Evolutionary conservation across 2,113 vertebrate genomes (phyloP), one percentile per base, ranked within the genome.

Genomic region (Pycnonotus jocosus): DNA sequence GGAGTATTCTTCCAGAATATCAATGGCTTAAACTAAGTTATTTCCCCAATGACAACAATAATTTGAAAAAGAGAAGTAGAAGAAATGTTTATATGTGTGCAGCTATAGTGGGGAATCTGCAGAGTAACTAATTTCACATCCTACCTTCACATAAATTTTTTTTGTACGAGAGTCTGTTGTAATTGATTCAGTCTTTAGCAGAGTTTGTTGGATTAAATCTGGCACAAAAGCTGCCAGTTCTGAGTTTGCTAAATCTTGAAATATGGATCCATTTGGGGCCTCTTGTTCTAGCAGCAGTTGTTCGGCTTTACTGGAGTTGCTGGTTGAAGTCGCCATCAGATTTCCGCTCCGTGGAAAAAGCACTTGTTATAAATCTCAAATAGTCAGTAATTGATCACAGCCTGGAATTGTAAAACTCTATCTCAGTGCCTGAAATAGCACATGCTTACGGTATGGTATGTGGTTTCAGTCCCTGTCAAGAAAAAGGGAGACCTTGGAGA

Each of bases 401-500:
- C 30, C 86, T 79, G 68, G 66, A 92, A 96, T 28, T 96, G 38
- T 62, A 79, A 85, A 88, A 90, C 24, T 83, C 81, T 95, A n/a
- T 92, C 74, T 91, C 54, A 85, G 86, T 25, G 65, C 69, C 80
- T 91, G 71, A 94, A 94, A 97, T 94, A 96, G 97, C 97, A 93
- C 92, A 92, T 79, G 88, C 95, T 97, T 93, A 68, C 68, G 88
- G 78, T 85, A 27, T 65, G 85, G 88, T 96, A 85, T 98, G 97
- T 86, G 62, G 78, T 98, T 98, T 97, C 95, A 92, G 60, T 58
- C 77, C 92, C 91, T 95, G 93, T 98, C 35, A 94, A 95, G 97
- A 96, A 92, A 95, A 96, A 86, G 58, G 61, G 62, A 94, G 86
- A 97, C 96, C 96, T 96, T 92, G 86, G 95, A 97, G 96, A 98